Evolutionary conservation across 2,888 invertebrate genomes (phyloP), one percentile per base, ranked within the genome.

Genomic region (Folsomia manolachei): DNA sequence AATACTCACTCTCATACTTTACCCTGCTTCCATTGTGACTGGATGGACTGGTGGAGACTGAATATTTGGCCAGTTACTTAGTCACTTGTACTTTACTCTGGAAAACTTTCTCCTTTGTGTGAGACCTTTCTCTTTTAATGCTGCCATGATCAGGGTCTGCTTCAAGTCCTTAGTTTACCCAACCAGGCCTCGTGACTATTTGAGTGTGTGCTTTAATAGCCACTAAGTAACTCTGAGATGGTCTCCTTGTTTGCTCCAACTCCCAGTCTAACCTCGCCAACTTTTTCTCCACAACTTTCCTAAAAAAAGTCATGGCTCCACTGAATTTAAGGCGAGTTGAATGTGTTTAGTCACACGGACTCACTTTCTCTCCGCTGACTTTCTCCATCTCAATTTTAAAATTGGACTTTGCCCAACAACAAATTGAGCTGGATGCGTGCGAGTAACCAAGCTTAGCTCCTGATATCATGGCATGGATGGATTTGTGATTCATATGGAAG

Each of bases 401-500:
- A 62, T 62, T 62, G 25, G 53, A 67, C 53, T 53, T n/a, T n/a
- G 67, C 39, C 53, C 56, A 56, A 67, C 67, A 53, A 19, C 52
- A 53, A 67, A 39, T 39, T 39, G 39, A 39, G 39, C 39, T 39
- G 39, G 39, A 14, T 39, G 39, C 7, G 39, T 39, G 39, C 14
- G 39, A 14, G 39, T 39, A 39, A n/a, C n/a, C n/a, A n/a, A n/a
- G n/a, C n/a, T n/a, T n/a, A n/a, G n/a, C n/a, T n/a, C n/a, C n/a
- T n/a, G n/a, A 11, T 53, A 7, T 24, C n/a, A 60, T 62, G 27
- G 61, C 27, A 27, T 69, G 56, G 61, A 4, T 60, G 27, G 39
- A 27, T 18, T 69, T 61, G 62, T 62, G 39, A 27, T 69, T 69
- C 63, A 61, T 69, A 69, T 69, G 62, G 27, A 69, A 69, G 27